Base-by-base conservation (phyloP, 1,140 invertebrate species). In the Diorhabda sublineata region DNA sequence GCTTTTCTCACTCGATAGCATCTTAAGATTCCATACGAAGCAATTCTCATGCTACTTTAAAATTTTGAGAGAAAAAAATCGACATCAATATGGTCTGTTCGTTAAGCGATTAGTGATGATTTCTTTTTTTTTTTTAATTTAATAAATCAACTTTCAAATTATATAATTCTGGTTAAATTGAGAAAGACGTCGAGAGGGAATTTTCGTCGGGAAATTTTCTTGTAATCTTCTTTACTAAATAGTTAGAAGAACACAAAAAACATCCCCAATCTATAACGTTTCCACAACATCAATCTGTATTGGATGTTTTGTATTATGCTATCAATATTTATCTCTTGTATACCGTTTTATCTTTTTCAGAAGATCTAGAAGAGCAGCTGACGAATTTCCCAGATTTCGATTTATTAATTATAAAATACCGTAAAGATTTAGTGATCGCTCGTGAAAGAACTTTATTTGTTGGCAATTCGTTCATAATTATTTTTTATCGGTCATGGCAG, bases 301-400 rank as follows among this genome's bases (percentile, higher is more conserved):
- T 67, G 65, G 58, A 60, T 59, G 65, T 58, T 67, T 60, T 67
- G 65, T 67, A 67, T 67, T 59, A 60, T 60, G 43, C 26, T 67
- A 67, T 67, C 65, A 67, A 67, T 67, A 67, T 67, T 67, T 67
- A 67, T 67, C 45, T 67, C 58, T 26, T 64, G 43, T 60, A n/a
- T 52, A 8, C 47, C 47, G 47, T 52, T 52, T 52, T 52, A 52
- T 52, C 47, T n/a, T 52, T n/a, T 52, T 52, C 47, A 52, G 6
- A 11, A 60, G 11, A 11, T 11, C 43, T 3, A 26, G 56, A 11
- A 58, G 57, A 4, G 41, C 65, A 67, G 65, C 57, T 67, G 64
- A n/a, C 47, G 44, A 60, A 8, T 67, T 66, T 67, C 65, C 65
- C 65, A 67, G 59, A 57, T 67, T 67, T 60, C 45, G 60, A 59